Percentiles rank a stretch among this genome's conserved stretches.
Conservation (phyloP, 2,888 invertebrate species). For the Agrochola circellaris region DNA sequence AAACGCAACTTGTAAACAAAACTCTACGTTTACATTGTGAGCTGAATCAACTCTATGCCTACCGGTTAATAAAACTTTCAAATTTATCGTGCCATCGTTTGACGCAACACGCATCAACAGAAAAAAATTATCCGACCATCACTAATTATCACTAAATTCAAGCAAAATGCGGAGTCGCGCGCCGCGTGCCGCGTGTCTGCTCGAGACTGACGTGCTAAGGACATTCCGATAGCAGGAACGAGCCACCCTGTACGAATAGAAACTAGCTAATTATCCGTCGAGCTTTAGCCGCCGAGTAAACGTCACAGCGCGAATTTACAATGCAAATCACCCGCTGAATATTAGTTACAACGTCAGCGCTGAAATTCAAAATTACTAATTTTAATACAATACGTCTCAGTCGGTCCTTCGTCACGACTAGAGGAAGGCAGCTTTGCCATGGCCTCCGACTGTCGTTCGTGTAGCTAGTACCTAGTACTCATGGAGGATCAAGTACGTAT, state of each 20-base stretch:
- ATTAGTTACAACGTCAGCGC: constrained; percentile 89
- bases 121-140: constrained; percentile 68
- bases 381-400: constrained; percentile 89
- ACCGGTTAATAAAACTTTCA: constrained; percentile 72
- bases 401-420: constrained; percentile 86
- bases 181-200: constrained; percentile 55
- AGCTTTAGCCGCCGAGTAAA: constrained; percentile 87
- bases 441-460: constrained; percentile 76
- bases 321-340: constrained; percentile 90
- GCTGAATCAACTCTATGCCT: constrained; percentile 68
- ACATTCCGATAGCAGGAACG: constrained; percentile 79
- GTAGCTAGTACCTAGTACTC: constrained; percentile 74
- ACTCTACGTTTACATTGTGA: constrained; percentile 70
- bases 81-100: constrained; percentile 71
- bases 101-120: constrained; percentile 68
- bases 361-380: constrained; percentile 90
- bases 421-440: constrained; percentile 85
- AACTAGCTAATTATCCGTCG: constrained; percentile 89
- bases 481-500: constrained; percentile 90
- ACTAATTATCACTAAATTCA: constrained; percentile 73
- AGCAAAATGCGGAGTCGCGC: constrained; percentile 55
- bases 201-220: constrained; percentile 80
- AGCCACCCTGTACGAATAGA: constrained; percentile 86
- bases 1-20: constrained; percentile 82
- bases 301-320: constrained; percentile 89